A percentile compares a stretch with the other conserved stretches of the same genome.
Conservation (phyloP, 1,140 invertebrate genomes). For the Drosophila nigromelanica region DNA sequence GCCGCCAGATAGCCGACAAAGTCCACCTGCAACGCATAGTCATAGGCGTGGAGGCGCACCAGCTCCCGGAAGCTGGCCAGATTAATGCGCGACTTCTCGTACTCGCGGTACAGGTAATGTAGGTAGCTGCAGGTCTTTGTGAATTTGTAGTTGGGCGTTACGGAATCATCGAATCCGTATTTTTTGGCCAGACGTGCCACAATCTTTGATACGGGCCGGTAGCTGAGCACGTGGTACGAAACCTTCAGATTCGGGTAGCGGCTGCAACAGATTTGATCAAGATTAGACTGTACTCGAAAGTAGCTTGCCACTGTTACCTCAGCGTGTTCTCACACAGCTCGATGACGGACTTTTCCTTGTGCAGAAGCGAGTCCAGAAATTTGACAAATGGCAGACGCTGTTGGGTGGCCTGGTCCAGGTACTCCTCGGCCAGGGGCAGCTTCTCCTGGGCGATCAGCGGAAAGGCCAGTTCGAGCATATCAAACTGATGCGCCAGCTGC, state of each 20-base stretch:
- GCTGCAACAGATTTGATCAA: conserved; percentile 19
- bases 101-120: conserved; percentile 87
- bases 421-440: conserved; percentile 87
- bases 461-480: conserved; percentile 87
- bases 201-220: conserved; percentile 86
- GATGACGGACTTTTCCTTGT: conserved; percentile 82
- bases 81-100: conserved; percentile 86
- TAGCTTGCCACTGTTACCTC: conserved; percentile 52
- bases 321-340: conserved; percentile 83
- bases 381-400: conserved; percentile 86
- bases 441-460: conserved; percentile 90
- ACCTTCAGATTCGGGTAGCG: conserved; percentile 66
- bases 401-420: conserved; percentile 85
- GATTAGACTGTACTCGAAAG: not conserved
- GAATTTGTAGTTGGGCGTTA: conserved; percentile 86
- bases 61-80: conserved; percentile 87
- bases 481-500: conserved; percentile 84
- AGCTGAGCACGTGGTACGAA: conserved; percentile 84
- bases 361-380: conserved; percentile 87
- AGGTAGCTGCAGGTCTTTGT: conserved; percentile 86
- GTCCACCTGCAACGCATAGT: conserved; percentile 85
- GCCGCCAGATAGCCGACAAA: conserved; percentile 84
- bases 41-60: conserved; percentile 85
- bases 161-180: conserved; percentile 85
- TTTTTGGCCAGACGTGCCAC: conserved; percentile 86